Conservation (phyloP, 2,888 invertebrate genomes). For the Parnassius apollo region DNA sequence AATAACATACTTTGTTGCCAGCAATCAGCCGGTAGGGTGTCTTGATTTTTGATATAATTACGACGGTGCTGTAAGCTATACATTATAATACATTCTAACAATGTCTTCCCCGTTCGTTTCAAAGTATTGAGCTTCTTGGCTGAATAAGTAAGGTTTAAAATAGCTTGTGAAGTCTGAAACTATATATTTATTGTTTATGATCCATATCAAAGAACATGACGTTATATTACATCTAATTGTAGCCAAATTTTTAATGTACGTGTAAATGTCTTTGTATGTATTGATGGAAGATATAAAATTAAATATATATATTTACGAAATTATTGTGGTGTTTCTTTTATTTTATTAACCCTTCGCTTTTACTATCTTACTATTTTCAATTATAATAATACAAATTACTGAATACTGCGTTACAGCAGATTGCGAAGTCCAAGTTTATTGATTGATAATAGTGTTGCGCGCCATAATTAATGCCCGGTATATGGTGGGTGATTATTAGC, state of each 20-base stretch:
- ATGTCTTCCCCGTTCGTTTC: slow-evolving; percentile 68
- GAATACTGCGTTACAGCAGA: too few relatives aligned
- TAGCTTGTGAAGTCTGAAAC: slow-evolving; percentile 13
- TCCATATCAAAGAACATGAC: slow-evolving; percentile 16
- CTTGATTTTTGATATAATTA: slow-evolving; percentile 22
- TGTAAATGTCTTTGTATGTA: slow-evolving; percentile 79
- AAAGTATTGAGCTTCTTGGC: slow-evolving; percentile 32
- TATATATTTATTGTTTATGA: slow-evolving; percentile 19
- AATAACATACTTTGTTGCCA: slow-evolving; percentile 66
- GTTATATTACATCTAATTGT: slow-evolving; percentile 34
- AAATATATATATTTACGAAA: slow-evolving; percentile 82
- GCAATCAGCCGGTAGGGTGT: slow-evolving; percentile 30
- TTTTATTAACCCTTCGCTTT: background rate
- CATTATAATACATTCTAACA: slow-evolving; percentile 40
- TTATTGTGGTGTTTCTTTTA: slow-evolving; percentile 49
- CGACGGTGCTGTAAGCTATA: slow-evolving; percentile 32
- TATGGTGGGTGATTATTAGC: too few relatives aligned
- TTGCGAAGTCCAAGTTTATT: too few relatives aligned
- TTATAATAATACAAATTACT: too few relatives aligned
- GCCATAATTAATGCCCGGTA: too few relatives aligned
- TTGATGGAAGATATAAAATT: slow-evolving; percentile 82
- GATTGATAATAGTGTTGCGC: too few relatives aligned
- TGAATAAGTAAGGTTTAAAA: slow-evolving; percentile 10
- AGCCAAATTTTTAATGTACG: slow-evolving; percentile 67
- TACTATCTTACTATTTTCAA: background rate